phyloP scores from a whole-genome alignment of 2,888 invertebrate genomes.

The Hydropsyche betteni region DNA sequence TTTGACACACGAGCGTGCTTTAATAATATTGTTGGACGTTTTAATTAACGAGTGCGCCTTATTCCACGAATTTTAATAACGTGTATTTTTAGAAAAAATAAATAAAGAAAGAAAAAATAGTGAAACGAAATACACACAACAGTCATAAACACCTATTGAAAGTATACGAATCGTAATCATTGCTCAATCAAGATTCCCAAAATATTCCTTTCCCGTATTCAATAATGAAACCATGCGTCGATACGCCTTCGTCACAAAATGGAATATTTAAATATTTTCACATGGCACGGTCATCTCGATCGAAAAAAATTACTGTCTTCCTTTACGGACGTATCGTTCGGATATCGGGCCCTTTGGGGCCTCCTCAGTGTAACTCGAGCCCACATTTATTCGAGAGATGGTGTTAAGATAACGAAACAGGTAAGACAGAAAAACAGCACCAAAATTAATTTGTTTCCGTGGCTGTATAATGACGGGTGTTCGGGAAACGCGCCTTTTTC shows the following conservation, averaged over 20 bases:
- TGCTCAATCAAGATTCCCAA: no score
- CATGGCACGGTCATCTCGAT: no score
- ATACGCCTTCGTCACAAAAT: no score
- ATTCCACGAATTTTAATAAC: background rate
- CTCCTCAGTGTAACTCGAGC: conserved; percentile 35
- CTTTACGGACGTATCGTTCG: background rate
- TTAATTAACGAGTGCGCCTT: conserved; percentile 9
- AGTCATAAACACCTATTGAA: no score
- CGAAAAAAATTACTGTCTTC: conserved; percentile 8
- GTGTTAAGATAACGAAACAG: conserved; percentile 48
- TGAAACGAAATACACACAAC: no score
- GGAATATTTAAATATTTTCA: no score
- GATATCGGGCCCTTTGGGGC: conserved; percentile 28
- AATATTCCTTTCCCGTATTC: no score
- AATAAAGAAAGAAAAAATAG: no score
- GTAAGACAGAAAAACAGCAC: conserved; percentile 42
- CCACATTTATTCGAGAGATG: conserved; percentile 47
- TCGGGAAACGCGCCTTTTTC: background rate
- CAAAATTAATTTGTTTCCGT: conserved; percentile 51
- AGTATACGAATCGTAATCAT: no score
- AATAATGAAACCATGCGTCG: no score
- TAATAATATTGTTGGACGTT: background rate
- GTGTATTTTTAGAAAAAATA: no score
- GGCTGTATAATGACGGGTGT: conserved; percentile 49
- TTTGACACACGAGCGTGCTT: conserved; percentile 18